phyloP scores from a whole-genome alignment of 2,888 invertebrate species.

The Empis stercorea region DNA sequence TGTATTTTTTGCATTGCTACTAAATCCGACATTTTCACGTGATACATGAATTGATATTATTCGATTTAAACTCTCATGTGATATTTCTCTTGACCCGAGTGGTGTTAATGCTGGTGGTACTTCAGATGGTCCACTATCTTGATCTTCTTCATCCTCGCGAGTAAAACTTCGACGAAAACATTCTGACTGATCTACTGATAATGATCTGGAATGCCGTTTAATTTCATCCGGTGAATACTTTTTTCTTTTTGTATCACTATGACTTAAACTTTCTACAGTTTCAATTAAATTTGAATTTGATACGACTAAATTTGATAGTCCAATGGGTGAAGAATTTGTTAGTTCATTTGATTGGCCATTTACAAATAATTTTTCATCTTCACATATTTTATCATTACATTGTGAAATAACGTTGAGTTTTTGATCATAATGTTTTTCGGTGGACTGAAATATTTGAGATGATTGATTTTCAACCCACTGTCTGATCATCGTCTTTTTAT shows the following conservation, averaged over 20 bases:
- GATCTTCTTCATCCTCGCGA: slow-evolving; percentile 51
- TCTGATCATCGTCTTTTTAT: slow-evolving; percentile 84
- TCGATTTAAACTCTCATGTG: slow-evolving; percentile 64
- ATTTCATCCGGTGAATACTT: background rate
- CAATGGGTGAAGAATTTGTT: slow-evolving; percentile 45
- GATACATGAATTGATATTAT: slow-evolving; percentile 38
- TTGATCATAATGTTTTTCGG: slow-evolving; percentile 33
- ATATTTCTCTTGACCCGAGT: slow-evolving; percentile 66
- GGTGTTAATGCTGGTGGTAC: slow-evolving; percentile 73
- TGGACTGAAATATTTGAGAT: slow-evolving; percentile 53
- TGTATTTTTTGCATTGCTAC: slow-evolving; percentile 12
- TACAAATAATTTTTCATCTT: slow-evolving; percentile 35
- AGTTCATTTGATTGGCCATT: slow-evolving; percentile 39
- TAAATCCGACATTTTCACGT: slow-evolving; percentile 54
- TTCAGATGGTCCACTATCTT: slow-evolving; percentile 69
- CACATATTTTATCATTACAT: slow-evolving; percentile 45
- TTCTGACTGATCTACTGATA: background rate
- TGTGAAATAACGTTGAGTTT: slow-evolving; percentile 41
- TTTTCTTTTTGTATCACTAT: background rate
- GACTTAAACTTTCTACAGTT: background rate
- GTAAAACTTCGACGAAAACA: slow-evolving; percentile 16
- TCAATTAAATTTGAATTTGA: background rate
- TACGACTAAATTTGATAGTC: slow-evolving; percentile 38
- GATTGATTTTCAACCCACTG: slow-evolving; percentile 90
- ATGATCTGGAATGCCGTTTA: background rate